A percentile compares a stretch with the other conserved stretches of the same genome.
phyloP scores from a whole-genome alignment of 37 sponge, comb jelly and placozoan genomes.

The Halisarca cf. caerulea region DNA sequence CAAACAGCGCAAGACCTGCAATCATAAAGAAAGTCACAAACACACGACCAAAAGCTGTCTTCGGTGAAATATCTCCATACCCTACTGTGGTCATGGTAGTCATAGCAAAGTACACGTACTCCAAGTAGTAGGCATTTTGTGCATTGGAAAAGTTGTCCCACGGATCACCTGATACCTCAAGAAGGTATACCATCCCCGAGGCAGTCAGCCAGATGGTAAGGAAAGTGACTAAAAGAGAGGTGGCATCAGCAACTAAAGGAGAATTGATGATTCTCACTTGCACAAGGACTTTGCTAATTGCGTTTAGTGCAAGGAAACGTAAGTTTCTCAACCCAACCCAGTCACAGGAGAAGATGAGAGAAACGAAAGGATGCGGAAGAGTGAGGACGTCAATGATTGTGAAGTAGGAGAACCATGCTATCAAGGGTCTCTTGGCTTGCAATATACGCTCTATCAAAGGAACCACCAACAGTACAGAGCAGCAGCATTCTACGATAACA shows the following conservation, averaged over 20 bases:
- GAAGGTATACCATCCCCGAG: constrained; percentile 64
- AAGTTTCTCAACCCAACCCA: constrained; percentile 73
- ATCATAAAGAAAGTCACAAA: constrained; percentile 81
- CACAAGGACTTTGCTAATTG: constrained; percentile 24
- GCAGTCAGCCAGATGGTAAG: constrained; percentile 53
- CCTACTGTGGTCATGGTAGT: constrained; percentile 87
- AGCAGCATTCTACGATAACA: constrained; percentile 16
- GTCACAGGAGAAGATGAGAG: constrained; percentile 44
- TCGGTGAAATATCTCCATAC: constrained; percentile 75
- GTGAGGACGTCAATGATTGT: constrained; percentile 73
- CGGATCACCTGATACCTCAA: constrained; percentile 82
- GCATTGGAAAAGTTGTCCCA: constrained; percentile 51
- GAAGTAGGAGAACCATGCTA: constrained; percentile 55
- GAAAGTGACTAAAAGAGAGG: constrained; percentile 40
- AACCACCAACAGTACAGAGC: constrained; percentile 23
- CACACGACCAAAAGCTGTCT: constrained; percentile 60
- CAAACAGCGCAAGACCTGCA: constrained; percentile 61
- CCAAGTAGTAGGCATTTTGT: constrained; percentile 16
- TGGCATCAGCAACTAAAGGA: constrained; percentile 12
- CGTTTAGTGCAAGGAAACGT: constrained; percentile 62
- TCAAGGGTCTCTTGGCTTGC: constrained; percentile 26
- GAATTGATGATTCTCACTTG: constrained; percentile 36
- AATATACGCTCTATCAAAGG: constrained; percentile 43
- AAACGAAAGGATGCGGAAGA: constrained; percentile 58
- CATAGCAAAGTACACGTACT: constrained; percentile 70